Conservation (phyloP, 2,797 vertebrate genomes). For the Yasuhikotakia modesta region DNA sequence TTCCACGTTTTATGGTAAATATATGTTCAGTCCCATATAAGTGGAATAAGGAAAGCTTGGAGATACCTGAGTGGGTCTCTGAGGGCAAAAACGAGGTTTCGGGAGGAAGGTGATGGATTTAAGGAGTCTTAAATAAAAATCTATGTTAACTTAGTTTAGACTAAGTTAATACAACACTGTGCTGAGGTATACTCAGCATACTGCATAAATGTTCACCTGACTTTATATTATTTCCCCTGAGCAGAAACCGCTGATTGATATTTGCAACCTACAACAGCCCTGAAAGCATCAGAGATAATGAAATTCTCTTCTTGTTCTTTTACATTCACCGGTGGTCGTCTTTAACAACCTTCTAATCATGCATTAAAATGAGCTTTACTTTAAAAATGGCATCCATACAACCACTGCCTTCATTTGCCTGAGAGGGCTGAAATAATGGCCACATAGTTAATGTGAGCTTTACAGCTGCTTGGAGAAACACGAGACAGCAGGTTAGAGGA, state of each 20-base stretch:
- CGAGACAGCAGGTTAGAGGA: constrained; percentile 47
- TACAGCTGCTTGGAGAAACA: constrained; percentile 58
- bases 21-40: constrained; percentile 73
- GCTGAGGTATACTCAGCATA: constrained; percentile 15
- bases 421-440: constrained; percentile 60
- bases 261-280: too few relatives aligned
- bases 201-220: not conserved
- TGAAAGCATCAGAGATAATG: constrained; percentile 20
- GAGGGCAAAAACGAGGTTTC: constrained; percentile 34
- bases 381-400: constrained; percentile 48
- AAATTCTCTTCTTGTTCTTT: constrained; percentile 10
- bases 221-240: too few relatives aligned
- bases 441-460: constrained; percentile 61
- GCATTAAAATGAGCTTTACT: constrained; percentile 40
- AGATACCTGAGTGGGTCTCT: constrained; percentile 41
- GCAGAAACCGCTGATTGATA: too few relatives aligned
- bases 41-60: constrained; percentile 71
- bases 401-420: constrained; percentile 55
- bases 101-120: constrained; percentile 13
- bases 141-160: not conserved
- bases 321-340: not conserved
- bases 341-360: constrained; percentile 43
- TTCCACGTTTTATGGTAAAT: constrained; percentile 64
- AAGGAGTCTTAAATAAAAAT: constrained; percentile 30
- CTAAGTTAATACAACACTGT: constrained; percentile 9